Conservation (phyloP, 2,113 vertebrate genomes). For the Lichenostomus cassidix region DNA sequence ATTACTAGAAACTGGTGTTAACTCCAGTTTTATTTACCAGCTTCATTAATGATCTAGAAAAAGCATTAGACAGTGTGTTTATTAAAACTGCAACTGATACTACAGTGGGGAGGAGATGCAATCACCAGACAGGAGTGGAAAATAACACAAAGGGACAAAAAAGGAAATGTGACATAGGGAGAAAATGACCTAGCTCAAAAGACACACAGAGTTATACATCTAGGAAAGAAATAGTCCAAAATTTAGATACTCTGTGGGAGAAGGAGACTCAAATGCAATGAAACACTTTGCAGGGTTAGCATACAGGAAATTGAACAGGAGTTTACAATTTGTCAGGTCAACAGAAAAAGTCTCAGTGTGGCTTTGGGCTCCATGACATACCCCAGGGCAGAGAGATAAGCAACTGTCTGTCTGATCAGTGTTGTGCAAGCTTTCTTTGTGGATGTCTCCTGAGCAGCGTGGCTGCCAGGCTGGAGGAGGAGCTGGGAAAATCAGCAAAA, state of each 20-base stretch:
- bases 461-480: not conserved
- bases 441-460: not conserved
- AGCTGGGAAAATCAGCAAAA: not conserved
- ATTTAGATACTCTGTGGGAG: not conserved
- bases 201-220: not conserved
- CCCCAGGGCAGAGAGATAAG: slow-evolving; percentile 3
- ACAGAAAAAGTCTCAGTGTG: not conserved
- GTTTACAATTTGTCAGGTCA: not conserved
- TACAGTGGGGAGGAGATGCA: slow-evolving; percentile 1
- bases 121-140: not conserved
- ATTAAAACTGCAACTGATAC: slow-evolving; percentile 50
- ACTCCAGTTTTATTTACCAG: slow-evolving; percentile 52
- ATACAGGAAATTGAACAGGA: not conserved
- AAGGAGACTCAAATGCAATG: slow-evolving; percentile 20
- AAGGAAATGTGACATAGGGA: not conserved
- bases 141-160: slow-evolving; percentile 29
- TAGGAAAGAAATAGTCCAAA: not conserved
- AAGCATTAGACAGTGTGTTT: slow-evolving; percentile 10
- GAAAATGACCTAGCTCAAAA: slow-evolving; percentile 4
- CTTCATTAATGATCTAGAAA: slow-evolving; percentile 62
- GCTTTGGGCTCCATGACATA: slow-evolving; percentile 11
- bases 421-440: not conserved
- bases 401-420: not conserved
- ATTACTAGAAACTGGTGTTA: slow-evolving; percentile 54
- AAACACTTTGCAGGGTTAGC: slow-evolving; percentile 14